Conservation (phyloP, 2,797 vertebrate species). For the Sus cebifrons region DNA sequence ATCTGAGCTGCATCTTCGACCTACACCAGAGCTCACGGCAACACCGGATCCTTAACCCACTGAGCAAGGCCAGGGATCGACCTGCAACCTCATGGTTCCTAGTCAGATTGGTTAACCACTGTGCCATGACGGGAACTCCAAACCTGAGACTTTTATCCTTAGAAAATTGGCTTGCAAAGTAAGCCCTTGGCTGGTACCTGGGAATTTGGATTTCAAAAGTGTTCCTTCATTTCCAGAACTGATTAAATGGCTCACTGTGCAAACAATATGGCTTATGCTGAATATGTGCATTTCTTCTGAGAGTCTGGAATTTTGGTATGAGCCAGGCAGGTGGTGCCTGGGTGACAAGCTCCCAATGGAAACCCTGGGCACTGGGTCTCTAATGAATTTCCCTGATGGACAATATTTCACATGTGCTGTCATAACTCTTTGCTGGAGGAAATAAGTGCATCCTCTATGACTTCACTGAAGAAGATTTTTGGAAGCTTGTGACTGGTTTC, state of each 20-base stretch:
- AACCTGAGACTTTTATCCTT: not conserved
- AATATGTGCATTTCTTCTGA: not conserved
- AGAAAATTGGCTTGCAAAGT: not conserved
- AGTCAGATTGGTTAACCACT: too few species aligned
- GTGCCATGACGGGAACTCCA: too few species aligned
- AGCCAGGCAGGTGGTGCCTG: not conserved
- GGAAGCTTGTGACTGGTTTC: not conserved
- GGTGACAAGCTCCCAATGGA: not conserved
- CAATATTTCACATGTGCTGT: not conserved
- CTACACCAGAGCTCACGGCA: too few species aligned
- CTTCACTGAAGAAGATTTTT: not conserved
- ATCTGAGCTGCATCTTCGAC: too few species aligned
- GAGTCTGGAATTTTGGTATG: not conserved
- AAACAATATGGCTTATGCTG: not conserved
- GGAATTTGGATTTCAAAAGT: not conserved
- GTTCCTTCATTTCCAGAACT: slow-evolving; percentile 8
- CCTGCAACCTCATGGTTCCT: too few species aligned
- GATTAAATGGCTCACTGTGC: not conserved
- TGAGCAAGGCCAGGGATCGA: too few species aligned
- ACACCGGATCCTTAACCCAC: too few species aligned
- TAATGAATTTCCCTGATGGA: not conserved
- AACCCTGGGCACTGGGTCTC: not conserved
- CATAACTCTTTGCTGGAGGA: not conserved
- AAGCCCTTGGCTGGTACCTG: not conserved
- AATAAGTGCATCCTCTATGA: not conserved